phyloP scores from a whole-genome alignment of 2,797 vertebrate genomes.

The Malacoctenus gilli region DNA sequence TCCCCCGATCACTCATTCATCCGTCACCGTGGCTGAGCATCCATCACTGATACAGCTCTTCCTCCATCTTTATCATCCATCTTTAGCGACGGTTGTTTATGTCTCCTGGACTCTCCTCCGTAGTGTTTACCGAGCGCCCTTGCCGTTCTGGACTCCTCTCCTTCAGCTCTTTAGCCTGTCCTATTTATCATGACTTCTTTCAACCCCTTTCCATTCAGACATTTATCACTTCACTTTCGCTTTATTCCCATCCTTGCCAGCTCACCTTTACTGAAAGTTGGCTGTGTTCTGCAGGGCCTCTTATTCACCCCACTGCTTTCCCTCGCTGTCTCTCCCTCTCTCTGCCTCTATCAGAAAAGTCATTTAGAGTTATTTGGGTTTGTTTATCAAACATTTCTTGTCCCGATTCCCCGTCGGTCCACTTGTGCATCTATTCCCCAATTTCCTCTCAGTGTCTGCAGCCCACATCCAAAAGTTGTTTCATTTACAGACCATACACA shows the following conservation, averaged over 20 bases:
- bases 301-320: conserved; percentile 22
- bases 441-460: conserved; percentile 15
- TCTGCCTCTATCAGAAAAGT: not conserved
- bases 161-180: conserved; percentile 55
- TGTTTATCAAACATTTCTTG: conserved; percentile 28
- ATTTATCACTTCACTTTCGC: conserved; percentile 32
- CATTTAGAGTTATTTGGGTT: conserved; percentile 25
- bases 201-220: conserved; percentile 28
- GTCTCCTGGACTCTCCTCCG: conserved; percentile 43
- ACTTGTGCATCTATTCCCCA: not conserved
- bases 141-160: conserved; percentile 49
- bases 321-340: not conserved
- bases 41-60: conserved; percentile 60
- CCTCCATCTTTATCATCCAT: conserved; percentile 61
- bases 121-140: conserved; percentile 59
- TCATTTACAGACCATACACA: conserved; percentile 25
- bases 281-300: conserved; percentile 4
- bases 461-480: conserved; percentile 14
- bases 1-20: conserved; percentile 59
- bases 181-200: conserved; percentile 43
- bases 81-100: conserved; percentile 53
- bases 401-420: not conserved
- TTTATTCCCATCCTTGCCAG: conserved; percentile 13
- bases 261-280: conserved; percentile 39
- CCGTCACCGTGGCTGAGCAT: conserved; percentile 62